Percentiles rank a stretch among this genome's conserved stretches.
Evolutionary conservation across 2,888 invertebrate species (phyloP).

Genomic region (Rhopalosiphum nymphaeae): DNA sequence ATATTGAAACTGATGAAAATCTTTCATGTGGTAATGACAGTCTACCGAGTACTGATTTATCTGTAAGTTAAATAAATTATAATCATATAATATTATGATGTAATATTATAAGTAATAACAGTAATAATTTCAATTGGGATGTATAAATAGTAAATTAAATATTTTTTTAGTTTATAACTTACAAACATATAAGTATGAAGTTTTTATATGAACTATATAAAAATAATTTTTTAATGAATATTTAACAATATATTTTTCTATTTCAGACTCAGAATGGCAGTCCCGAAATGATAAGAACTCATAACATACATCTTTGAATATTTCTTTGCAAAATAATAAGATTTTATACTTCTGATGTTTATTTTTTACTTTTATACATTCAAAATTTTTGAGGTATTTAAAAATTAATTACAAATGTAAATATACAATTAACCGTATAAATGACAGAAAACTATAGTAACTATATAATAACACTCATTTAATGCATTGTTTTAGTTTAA

Average conservation of each 20-base stretch:
- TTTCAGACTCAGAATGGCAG: constrained; percentile 38
- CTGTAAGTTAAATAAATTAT: constrained; percentile 36
- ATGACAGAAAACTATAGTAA: constrained; percentile 45
- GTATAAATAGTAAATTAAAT: background rate
- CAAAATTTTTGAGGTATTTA: constrained; percentile 8
- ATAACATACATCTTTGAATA: constrained; percentile 28
- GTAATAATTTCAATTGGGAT: background rate
- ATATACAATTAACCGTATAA: constrained; percentile 45
- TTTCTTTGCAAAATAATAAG: background rate
- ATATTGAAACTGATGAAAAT: constrained; percentile 59
- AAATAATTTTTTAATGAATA: background rate
- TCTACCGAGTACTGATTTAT: constrained; percentile 40
- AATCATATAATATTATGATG: too few species aligned
- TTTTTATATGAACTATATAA: background rate
- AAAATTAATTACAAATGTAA: constrained; percentile 47
- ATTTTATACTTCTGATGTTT: constrained; percentile 1
- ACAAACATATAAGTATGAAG: background rate
- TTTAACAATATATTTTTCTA: constrained; percentile 23
- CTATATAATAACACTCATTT: constrained; percentile 33
- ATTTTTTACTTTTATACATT: constrained; percentile 42
- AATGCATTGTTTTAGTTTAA: constrained; percentile 62
- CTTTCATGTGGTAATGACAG: constrained; percentile 54
- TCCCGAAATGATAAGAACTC: constrained; percentile 25
- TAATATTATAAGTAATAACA: background rate
- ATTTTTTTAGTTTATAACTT: background rate